Evolutionary conservation across 1,140 invertebrate species (phyloP), one percentile per base, ranked within the genome.

Genomic region (Neuroterus valhalla): DNA sequence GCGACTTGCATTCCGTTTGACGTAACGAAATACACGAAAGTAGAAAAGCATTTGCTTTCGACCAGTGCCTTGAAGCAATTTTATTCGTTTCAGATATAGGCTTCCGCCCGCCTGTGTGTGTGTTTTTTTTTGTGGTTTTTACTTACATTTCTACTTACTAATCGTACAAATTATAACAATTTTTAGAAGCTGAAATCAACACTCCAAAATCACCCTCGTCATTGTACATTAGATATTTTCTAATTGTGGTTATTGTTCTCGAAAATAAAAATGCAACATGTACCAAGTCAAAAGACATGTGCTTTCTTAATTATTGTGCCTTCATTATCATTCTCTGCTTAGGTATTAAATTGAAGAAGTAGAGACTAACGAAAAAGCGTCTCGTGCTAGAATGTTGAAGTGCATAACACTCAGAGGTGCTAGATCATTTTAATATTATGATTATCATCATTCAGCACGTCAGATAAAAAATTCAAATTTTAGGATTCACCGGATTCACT

Each of bases 221-320:
- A n/a, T 62, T 38, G 3, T 31, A 31, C 14, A 31, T 31, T 55
- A 31, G 4, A 55, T 31, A 14, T 31, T 31, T 3, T 12, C 12
- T 31, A 14, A 31, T 15, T 62, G 52, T 62, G 52, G 52, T 70
- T 70, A 11, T 62, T n/a, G 66, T 72, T 66, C 31, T 70, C 3
- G 14, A 70, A 45, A 72, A 86, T 77, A 81, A 82, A 86, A 81
- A 21, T 83, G 76, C 78, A 85, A 71, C 71, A 79, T 84, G 76
- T 68, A 78, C 79, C 68, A 76, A 81, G 78, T 77, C 69, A 71
- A 62, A 79, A 79, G 72, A 83, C 77, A 85, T 86, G 84, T 87
- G 81, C 85, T 85, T 87, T 87, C 81, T 86, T 86, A 84, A 87
- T 87, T 77, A 85, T 79, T 75, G 85, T 88, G 86, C 86, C 86